Evolutionary conservation across 2,888 invertebrate genomes (phyloP), one percentile per base, ranked within the genome.

Genomic region (Alsophila aescularia): DNA sequence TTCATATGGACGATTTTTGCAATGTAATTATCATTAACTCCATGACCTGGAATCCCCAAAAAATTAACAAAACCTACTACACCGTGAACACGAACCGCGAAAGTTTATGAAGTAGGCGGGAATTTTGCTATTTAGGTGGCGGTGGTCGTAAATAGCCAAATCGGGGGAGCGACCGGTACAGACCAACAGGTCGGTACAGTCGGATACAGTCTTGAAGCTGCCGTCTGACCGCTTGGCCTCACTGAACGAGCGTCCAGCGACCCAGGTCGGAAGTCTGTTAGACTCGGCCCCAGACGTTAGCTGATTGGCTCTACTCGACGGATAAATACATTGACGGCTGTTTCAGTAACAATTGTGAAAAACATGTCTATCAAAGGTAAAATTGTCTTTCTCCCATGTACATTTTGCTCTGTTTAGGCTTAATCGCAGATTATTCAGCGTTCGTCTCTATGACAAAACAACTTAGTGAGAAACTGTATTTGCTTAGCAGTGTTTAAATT

Each of bases 81-180:
- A n/a, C 29, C 21, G 42, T 42, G 24, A 53, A 42, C 24, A 21
- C 12, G 6, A n/a, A 29, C 10, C 39, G 24, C 2, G 12, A 27
- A 27, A 24, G 50, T 56, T 56, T 56, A 68, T 64, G 64, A 62
- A 67, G 69, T 66, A 66, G 64, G 63, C 66, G 61, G 66, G 65
- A 67, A 67, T 67, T 66, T 44, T 39, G 62, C 60, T 70, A 68
- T 76, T 72, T 71, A 64, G 64, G 67, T 67, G 65, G 67, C 70
- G 64, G 67, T 67, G 67, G 62, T 66, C 58, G 64, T 74, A 84
- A 84, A 84, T 84, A 82, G 78, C 77, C 61, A 64, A 70, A 66
- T 66, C 68, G 66, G 66, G 68, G 58, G 66, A 63, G 58, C 55
- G 48, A 50, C 52, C 54, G 57, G 52, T 57, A 18, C 24, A 47